Base-by-base conservation (phyloP, 2,888 invertebrate genomes). In the Phalera bucephala region DNA sequence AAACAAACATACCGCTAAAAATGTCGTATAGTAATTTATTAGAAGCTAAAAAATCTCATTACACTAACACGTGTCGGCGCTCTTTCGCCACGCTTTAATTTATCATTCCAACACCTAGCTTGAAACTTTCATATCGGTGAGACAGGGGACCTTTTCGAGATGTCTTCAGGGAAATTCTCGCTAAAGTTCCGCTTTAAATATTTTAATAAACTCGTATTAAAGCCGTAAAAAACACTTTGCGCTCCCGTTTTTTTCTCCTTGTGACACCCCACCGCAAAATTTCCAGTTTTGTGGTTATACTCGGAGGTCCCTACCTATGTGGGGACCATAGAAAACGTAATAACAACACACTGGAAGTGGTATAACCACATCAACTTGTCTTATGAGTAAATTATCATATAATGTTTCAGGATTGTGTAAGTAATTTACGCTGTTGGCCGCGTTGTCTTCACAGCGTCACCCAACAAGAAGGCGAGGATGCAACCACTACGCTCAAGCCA, bases 181-280 rank as follows among this genome's bases (percentile, higher is more conserved):
- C 69, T 70, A 82, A 88, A 88, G 80, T 87, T 86, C 53, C 72
- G 75, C 81, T 78, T 88, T 88, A 86, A 88, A 89, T 88, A 89
- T 87, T 88, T 86, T 86, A 88, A 88, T 89, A 86, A 88, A 88
- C 82, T 78, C 76, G 82, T 85, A 86, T 87, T 85, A 84, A 75
- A 82, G 80, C 75, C 80, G 86, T 86, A 87, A 87, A 86, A 88
- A 88, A 87, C 87, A 86, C 82, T 89, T 88, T 84, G 78, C 70
- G 64, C 69, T 64, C 64, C 67, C 79, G 76, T 84, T 86, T 83
- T 22, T 85, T 85, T 79, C 66, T 60, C 51, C 30, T 33, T 33
- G 61, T 63, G 70, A 66, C 77, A 72, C 80, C 81, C 73, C 63
- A 68, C 70, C 70, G 54, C 57, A 53, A 55, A 68, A 64, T 64